Evolutionary conservation across 2,888 invertebrate species (phyloP).

Genomic region (Cyclophora albipunctata): DNA sequence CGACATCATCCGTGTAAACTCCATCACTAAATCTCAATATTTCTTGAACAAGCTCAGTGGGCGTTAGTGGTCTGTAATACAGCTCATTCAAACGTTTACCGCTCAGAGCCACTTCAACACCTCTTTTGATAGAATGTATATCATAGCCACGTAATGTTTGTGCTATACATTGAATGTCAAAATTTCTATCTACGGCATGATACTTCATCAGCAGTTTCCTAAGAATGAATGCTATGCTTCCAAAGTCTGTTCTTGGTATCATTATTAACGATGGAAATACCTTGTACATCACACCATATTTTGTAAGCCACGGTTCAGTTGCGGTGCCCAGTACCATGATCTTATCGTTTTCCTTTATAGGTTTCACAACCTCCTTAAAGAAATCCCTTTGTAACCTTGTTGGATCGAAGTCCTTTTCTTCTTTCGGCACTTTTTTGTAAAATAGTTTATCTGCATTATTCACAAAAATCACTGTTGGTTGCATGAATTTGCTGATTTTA

Average conservation of each 20-base stretch:
- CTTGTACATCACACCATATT: constrained; percentile 61
- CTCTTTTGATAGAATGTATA: constrained; percentile 59
- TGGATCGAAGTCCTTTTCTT: constrained; percentile 79
- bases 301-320: constrained; percentile 79
- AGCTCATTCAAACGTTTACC: constrained; percentile 70
- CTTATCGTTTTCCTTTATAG: constrained; percentile 78
- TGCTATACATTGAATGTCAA: constrained; percentile 75
- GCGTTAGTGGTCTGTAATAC: constrained; percentile 65
- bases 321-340: constrained; percentile 82
- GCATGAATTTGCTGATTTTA: constrained; percentile 79
- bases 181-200: constrained; percentile 73
- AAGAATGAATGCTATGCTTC: constrained; percentile 72
- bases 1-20: constrained; percentile 51
- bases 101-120: constrained; percentile 55
- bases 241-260: constrained; percentile 76
- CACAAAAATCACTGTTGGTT: constrained; percentile 84
- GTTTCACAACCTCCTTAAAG: constrained; percentile 80
- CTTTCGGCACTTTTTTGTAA: constrained; percentile 78
- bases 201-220: constrained; percentile 74
- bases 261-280: constrained; percentile 75
- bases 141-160: constrained; percentile 72
- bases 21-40: constrained; percentile 46
- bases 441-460: constrained; percentile 81
- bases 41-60: constrained; percentile 64
- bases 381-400: constrained; percentile 81